Base-by-base conservation (phyloP, 2,797 vertebrate species). In the Danio albolineatus region DNA sequence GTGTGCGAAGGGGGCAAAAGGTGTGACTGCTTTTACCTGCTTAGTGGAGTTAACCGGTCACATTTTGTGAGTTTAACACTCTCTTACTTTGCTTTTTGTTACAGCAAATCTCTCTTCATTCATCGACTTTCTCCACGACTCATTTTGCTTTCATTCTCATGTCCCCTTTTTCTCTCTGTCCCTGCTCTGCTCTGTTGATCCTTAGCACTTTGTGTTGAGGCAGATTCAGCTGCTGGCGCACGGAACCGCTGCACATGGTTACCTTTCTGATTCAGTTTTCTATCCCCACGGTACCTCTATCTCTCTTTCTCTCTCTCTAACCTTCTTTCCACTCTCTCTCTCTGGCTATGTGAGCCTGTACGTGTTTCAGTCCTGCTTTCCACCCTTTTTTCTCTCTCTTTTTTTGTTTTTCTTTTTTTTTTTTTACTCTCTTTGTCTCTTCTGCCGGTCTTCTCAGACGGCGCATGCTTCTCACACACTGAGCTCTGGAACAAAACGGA, bases 211-310 rank as follows among this genome's bases (percentile, higher is more conserved):
- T 77, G 82, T 78, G 73, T 73, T 60, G 46, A 82, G 84, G 76
- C 46, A 78, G 57, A 87, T 70, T 74, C 65, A 84, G 66, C 82
- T 89, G 83, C 86, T 57, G 73, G 77, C 90, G 80, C 53, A 85
- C 73, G 5, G 73, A 78, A 79, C 88, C 67, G 86, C 88, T 88
- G 85, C 91, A 90, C 82, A 90, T 79, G 79, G 86, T 91, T 90
- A 90, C 46, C 82, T 91, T 90, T 89, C 69, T 91, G 87, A 91
- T 91, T 90, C 90, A 81, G 61, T 92, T 91, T 88, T 64, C 83
- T 70, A 43, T 91, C 79, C 65, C 85, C 69, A 81, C 60, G 43
- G 85, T 84, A 41, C 70, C 49, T 39, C 53, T 48, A 21, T 59
- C 62, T 80, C 67, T 76, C 64, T 72, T 49, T 62, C 74, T 80